phyloP scores from a whole-genome alignment of 1,140 invertebrate species.

The Doryteuthis pealeii region DNA sequence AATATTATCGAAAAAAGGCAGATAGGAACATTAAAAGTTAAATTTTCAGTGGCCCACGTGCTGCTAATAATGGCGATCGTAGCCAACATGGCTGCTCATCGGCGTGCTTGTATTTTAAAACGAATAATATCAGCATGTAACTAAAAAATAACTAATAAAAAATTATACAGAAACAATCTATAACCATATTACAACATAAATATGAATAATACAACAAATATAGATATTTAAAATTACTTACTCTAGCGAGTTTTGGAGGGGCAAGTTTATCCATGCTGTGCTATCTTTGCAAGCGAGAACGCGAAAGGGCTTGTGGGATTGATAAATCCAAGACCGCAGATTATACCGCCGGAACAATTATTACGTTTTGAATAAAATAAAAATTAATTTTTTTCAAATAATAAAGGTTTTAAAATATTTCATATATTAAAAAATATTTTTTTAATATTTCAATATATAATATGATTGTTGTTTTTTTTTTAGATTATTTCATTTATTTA shows the following conservation, averaged over 20 bases:
- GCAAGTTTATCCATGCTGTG: conserved; percentile 25
- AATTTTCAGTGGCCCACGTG: not conserved
- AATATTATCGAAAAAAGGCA: too few relatives aligned
- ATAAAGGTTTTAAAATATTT: not conserved
- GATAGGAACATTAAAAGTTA: too few relatives aligned
- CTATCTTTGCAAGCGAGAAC: conserved; percentile 1
- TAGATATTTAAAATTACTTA: conserved; percentile 7
- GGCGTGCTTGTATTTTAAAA: not conserved
- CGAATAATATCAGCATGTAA: not conserved
- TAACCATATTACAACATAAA: too few relatives aligned
- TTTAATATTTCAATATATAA: not conserved
- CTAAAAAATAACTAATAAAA: not conserved
- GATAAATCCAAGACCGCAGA: not conserved
- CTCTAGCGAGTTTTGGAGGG: conserved; percentile 29
- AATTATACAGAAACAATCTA: not conserved
- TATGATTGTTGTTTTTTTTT: not conserved
- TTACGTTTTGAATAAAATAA: not conserved
- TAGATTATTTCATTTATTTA: not conserved
- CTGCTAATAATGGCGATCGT: not conserved
- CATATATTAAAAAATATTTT: not conserved
- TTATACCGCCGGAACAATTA: not conserved
- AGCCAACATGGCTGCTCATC: not conserved
- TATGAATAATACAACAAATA: not conserved
- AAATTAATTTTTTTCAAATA: not conserved
- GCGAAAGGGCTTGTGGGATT: conserved; percentile 21